Evolutionary conservation across 2,888 invertebrate genomes (phyloP).

Genomic region (Tipula lateralis): DNA sequence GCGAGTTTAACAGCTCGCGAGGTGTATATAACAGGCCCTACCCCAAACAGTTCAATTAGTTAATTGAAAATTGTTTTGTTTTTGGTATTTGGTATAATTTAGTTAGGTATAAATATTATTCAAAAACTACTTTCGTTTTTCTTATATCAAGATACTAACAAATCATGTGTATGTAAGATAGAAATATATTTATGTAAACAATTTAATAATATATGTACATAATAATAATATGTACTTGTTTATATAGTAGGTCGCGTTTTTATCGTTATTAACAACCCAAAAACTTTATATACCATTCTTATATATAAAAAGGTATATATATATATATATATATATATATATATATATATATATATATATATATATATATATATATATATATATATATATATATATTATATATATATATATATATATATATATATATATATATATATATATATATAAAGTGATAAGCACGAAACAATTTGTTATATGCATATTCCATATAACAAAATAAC

Average conservation of each 20-base stretch:
- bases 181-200: not conserved
- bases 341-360: too few relatives aligned
- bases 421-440: not conserved
- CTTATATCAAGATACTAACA: not conserved
- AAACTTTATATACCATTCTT: not conserved
- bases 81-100: not conserved
- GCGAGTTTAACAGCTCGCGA: not conserved
- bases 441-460: not conserved
- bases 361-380: too few relatives aligned
- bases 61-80: conserved; percentile 7
- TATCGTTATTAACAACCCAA: not conserved
- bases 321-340: not conserved
- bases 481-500: too few relatives aligned
- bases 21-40: not conserved
- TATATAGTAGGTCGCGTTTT: not conserved
- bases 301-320: not conserved
- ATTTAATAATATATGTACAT: not conserved
- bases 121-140: not conserved
- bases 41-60: conserved; percentile 1
- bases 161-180: not conserved
- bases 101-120: not conserved
- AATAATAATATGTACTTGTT: not conserved
- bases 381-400: not conserved
- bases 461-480: not conserved
- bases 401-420: not conserved